Evolutionary conservation across 1,140 invertebrate genomes (phyloP).

Genomic region (Steinernema khuongi): DNA sequence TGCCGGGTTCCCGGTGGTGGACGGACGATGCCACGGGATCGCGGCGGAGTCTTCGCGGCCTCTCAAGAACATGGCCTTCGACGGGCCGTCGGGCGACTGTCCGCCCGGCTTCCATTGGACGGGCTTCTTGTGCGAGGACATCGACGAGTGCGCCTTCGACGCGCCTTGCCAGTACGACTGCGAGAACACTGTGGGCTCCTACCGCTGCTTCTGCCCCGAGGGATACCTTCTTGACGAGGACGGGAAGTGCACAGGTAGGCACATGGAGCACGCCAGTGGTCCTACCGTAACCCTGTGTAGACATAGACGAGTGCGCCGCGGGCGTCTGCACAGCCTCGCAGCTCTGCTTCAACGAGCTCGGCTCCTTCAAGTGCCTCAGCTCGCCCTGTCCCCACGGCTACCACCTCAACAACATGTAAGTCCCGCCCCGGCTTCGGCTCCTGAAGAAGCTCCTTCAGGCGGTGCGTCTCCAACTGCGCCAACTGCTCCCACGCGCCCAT

Average conservation of each 20-base stretch:
- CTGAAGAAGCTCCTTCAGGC: not conserved
- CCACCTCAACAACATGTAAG: constrained; percentile 27
- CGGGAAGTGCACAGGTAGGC: constrained; percentile 43
- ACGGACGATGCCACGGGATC: constrained; percentile 34
- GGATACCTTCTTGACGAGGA: constrained; percentile 43
- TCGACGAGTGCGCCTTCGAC: constrained; percentile 52
- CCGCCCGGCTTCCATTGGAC: constrained; percentile 18
- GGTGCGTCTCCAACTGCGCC: constrained; percentile 42
- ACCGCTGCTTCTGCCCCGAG: constrained; percentile 45
- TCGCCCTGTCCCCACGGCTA: constrained; percentile 48
- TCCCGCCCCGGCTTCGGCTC: not conserved
- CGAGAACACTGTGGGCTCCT: constrained; percentile 42
- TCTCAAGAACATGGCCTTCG: not conserved
- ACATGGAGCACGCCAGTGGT: not conserved
- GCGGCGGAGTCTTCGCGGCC: not conserved
- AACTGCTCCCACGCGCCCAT: constrained; percentile 43
- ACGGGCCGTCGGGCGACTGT: not conserved
- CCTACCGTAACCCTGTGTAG: constrained; percentile 23
- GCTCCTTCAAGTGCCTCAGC: constrained; percentile 41
- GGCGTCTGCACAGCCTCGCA: constrained; percentile 32
- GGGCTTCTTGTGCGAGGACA: constrained; percentile 24
- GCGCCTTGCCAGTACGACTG: constrained; percentile 47
- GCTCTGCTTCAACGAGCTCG: constrained; percentile 50
- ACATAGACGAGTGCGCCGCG: constrained; percentile 47
- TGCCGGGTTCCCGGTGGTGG: constrained; percentile 27